Base-by-base conservation (phyloP, 2,797 vertebrate species). In the Rhynchotus rufescens region DNA sequence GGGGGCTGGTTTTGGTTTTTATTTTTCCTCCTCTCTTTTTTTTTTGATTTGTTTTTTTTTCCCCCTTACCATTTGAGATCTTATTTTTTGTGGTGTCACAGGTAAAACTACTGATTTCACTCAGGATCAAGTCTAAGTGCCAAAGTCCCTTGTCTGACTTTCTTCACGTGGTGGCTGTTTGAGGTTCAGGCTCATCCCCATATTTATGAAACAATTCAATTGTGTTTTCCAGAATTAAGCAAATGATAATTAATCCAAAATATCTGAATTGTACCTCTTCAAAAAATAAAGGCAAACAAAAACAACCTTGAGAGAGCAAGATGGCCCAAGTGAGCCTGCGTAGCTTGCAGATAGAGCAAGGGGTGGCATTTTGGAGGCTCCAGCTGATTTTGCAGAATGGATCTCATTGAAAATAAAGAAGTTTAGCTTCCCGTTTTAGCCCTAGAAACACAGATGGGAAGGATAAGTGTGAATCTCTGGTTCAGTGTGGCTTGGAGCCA, bases 401-500 rank as follows among this genome's bases (percentile, higher is more conserved):
- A 11, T 30, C 49, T 17, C 12, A 1, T 3, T 42, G 49, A 19
- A 57, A 36, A 25, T 1, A 4, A 4, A 3, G 8, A 19, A 21
- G 20, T 34, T 61, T 28, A 2, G 13, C 4, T 61, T 45, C 57
- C 19, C 25, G 2, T 22, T 57, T 88, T 57, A 49, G 22, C 47
- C 47, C 47, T 11, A 49, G 47, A 49, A 49, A 49, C 47, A 49
- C 47, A 23, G 47, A 49, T 49, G 47, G 22, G 12, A 23, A 49
- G 47, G 22, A 23, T 49, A 49, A 23, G 47, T 12, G 60, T 42
- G 12, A 1, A 2, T 51, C 60, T 69, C 51, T 0, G 0, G 9
- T 49, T 62, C 52, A 6, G 0, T 2, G 49, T 88, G 88, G 88
- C 92, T 93, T 52, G n/a, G 84, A 84, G 88, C 80, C 88, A 78